These are phyloP conservation scores for Chorisops tibialis DNA, from an alignment of 2,888 invertebrate genomes.

Conservation along the genomic window DNA sequence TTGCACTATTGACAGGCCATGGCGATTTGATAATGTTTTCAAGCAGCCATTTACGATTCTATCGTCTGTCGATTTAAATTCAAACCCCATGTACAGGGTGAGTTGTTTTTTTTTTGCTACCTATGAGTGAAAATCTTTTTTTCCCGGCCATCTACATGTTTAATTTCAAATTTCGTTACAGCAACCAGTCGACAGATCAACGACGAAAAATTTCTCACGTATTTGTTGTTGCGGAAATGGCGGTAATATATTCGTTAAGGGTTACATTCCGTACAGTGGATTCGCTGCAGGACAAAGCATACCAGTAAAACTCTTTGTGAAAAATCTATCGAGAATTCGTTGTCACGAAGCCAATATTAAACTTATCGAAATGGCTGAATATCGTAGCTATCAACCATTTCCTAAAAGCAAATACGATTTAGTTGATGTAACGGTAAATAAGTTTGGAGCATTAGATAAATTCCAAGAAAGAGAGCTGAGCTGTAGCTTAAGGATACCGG, in stretches of 20 bases:
- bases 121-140: not conserved
- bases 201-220: not conserved
- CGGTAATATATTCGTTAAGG: conserved; percentile 39
- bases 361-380: conserved; percentile 61
- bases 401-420: conserved; percentile 49
- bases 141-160: not conserved
- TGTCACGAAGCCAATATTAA: conserved; percentile 62
- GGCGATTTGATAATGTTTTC: conserved; percentile 79
- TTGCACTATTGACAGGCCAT: conserved; percentile 75
- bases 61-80: conserved; percentile 72
- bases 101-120: not conserved
- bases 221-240: conserved; percentile 6
- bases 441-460: conserved; percentile 60
- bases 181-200: not conserved
- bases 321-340: conserved; percentile 70
- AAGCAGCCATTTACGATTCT: conserved; percentile 73
- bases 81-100: not conserved
- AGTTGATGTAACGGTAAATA: conserved; percentile 46
- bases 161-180: not conserved
- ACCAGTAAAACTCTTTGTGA: conserved; percentile 65
- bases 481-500: conserved; percentile 63
- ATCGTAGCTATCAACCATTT: conserved; percentile 49
- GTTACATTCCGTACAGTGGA: conserved; percentile 64
- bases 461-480: conserved; percentile 62
- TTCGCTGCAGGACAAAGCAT: conserved; percentile 75